phyloP scores from a whole-genome alignment of 2,888 invertebrate genomes.

The Tenodera sinensis region DNA sequence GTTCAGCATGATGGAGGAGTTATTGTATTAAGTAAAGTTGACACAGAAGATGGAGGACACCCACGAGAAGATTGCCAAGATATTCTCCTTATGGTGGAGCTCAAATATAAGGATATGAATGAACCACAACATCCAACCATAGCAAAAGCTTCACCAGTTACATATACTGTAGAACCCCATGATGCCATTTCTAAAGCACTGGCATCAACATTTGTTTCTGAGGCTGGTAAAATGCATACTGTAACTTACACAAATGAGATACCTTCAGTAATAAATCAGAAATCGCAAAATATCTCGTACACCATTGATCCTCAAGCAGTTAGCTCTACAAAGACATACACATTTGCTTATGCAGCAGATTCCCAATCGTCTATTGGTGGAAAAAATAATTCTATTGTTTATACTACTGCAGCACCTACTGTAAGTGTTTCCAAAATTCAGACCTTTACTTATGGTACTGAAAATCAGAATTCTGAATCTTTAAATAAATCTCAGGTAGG shows the following conservation, averaged over 20 bases:
- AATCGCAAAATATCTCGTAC: conserved; percentile 14
- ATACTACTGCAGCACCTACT: conserved; percentile 1
- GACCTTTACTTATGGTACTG: not conserved
- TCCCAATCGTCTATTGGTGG: not conserved
- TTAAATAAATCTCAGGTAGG: conserved; percentile 13
- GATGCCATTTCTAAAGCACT: conserved; percentile 7
- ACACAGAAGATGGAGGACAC: conserved; percentile 27
- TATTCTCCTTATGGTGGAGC: conserved; percentile 38
- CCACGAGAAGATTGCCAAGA: conserved; percentile 32
- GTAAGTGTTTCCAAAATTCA: conserved; percentile 4
- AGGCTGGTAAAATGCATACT: conserved; percentile 28
- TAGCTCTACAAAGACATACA: not conserved
- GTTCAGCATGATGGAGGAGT: conserved; percentile 34
- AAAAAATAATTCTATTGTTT: not conserved
- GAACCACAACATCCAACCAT: conserved; percentile 21
- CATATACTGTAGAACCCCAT: conserved; percentile 18
- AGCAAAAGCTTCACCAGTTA: conserved; percentile 14
- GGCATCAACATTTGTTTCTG: conserved; percentile 7
- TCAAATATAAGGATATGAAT: conserved; percentile 34
- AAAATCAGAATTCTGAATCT: not conserved
- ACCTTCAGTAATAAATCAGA: not conserved
- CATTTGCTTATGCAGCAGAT: conserved; percentile 15
- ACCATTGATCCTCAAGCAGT: conserved; percentile 10
- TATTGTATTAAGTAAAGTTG: conserved; percentile 36
- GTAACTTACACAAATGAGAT: conserved; percentile 31